Conservation (phyloP, 1,140 invertebrate genomes). For the Conopomorpha cramerella region DNA sequence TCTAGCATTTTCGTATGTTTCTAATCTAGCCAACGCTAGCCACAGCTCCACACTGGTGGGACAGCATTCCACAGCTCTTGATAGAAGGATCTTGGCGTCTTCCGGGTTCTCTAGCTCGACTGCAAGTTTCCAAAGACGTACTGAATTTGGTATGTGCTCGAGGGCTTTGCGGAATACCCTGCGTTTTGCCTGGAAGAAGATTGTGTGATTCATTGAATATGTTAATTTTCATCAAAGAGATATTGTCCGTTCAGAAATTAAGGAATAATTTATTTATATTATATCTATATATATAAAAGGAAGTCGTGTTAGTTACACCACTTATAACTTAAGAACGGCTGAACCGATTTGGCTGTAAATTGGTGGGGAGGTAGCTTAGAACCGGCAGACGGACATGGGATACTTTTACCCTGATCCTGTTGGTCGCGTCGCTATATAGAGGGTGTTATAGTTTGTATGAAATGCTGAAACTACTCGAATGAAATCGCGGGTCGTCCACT, state of each 20-base stretch:
- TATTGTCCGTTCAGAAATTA: too few species aligned
- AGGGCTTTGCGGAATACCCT: constrained; percentile 92
- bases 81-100: constrained; percentile 94
- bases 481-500: background rate
- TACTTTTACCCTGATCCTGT: too few species aligned
- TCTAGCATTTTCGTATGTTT: constrained; percentile 97
- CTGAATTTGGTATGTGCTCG: constrained; percentile 98
- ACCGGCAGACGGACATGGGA: too few species aligned
- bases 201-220: constrained; percentile 1
- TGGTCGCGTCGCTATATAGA: too few species aligned
- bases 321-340: too few species aligned
- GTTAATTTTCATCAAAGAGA: background rate
- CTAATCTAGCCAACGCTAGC: constrained; percentile 93
- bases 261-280: background rate
- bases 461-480: background rate
- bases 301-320: too few species aligned
- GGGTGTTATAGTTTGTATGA: background rate
- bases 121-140: constrained; percentile 97
- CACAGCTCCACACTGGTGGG: constrained; percentile 95
- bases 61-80: constrained; percentile 98
- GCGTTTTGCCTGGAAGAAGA: constrained; percentile 77
- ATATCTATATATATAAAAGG: too few species aligned
- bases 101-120: constrained; percentile 98
- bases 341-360: too few species aligned
- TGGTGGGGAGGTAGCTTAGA: too few species aligned